phyloP scores from a whole-genome alignment of 2,888 invertebrate genomes.

The Entomobrya proxima region DNA sequence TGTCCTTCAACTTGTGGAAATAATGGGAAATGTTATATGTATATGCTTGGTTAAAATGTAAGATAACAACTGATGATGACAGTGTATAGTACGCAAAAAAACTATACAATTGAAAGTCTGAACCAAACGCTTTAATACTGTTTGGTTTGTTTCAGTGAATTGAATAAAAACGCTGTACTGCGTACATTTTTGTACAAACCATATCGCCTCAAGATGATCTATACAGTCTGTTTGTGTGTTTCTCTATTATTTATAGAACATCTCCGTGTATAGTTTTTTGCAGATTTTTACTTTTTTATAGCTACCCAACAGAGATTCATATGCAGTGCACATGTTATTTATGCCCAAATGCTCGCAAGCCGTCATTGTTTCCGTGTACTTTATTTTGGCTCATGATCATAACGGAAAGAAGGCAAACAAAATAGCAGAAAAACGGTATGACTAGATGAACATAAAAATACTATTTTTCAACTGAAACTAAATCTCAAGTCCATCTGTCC shows the following conservation, averaged over 20 bases:
- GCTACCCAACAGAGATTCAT: slow-evolving; percentile 22
- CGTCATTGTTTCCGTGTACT: slow-evolving; percentile 52
- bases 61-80: slow-evolving; percentile 18
- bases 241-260: background rate
- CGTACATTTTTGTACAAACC: too few species aligned
- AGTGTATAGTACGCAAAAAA: background rate
- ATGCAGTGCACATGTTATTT: slow-evolving; percentile 54
- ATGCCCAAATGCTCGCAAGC: slow-evolving; percentile 41
- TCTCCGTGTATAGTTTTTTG: background rate
- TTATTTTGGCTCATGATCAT: slow-evolving; percentile 62
- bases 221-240: background rate
- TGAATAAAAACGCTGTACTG: too few species aligned
- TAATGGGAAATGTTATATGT: too few species aligned
- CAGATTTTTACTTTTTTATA: slow-evolving; percentile 38
- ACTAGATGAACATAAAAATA: slow-evolving; percentile 45
- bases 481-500: slow-evolving; percentile 56
- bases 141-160: too few species aligned
- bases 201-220: too few species aligned
- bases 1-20: background rate
- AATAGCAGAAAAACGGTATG: slow-evolving; percentile 10
- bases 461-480: slow-evolving; percentile 39
- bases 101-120: background rate
- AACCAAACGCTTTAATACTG: background rate
- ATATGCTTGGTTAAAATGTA: too few species aligned
- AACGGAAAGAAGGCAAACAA: slow-evolving; percentile 42